Conservation (phyloP, 2,888 invertebrate genomes). For the Aspidapion aeneum region DNA sequence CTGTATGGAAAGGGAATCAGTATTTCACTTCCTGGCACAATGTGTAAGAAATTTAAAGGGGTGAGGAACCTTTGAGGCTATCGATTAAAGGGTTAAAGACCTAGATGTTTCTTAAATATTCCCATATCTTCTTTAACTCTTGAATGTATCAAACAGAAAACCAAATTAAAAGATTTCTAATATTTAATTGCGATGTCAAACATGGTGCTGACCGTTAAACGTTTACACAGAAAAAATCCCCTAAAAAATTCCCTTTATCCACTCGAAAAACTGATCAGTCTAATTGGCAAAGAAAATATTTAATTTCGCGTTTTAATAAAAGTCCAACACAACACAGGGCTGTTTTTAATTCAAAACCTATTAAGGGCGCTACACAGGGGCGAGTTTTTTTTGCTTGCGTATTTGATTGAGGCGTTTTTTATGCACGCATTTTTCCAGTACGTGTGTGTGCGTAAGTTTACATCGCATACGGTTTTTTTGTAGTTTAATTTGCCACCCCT, state of each 20-base stretch:
- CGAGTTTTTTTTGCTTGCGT: not conserved
- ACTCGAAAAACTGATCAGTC: conserved; percentile 20
- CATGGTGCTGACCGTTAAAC: not conserved
- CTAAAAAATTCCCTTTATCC: not conserved
- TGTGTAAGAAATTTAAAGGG: too few relatives aligned
- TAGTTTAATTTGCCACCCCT: not conserved
- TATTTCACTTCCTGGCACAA: too few relatives aligned
- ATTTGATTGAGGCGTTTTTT: not conserved
- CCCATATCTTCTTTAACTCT: too few relatives aligned
- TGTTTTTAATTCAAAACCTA: conserved; percentile 33
- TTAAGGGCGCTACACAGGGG: conserved; percentile 14
- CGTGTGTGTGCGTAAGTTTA: not conserved
- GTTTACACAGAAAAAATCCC: not conserved
- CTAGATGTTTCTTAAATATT: too few relatives aligned
- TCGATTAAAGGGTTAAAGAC: too few relatives aligned
- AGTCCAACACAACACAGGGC: conserved; percentile 25
- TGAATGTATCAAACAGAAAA: too few relatives aligned
- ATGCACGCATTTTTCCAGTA: not conserved
- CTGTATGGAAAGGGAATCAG: too few relatives aligned
- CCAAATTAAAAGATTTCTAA: too few relatives aligned
- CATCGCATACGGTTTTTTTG: not conserved
- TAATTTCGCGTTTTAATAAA: conserved; percentile 36
- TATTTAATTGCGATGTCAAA: too few relatives aligned
- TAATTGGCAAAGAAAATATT: conserved; percentile 36
- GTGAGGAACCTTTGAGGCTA: too few relatives aligned